phyloP scores from a whole-genome alignment of 37 sponge, comb jelly and placozoan genomes.

The Tethya wilhelma region DNA sequence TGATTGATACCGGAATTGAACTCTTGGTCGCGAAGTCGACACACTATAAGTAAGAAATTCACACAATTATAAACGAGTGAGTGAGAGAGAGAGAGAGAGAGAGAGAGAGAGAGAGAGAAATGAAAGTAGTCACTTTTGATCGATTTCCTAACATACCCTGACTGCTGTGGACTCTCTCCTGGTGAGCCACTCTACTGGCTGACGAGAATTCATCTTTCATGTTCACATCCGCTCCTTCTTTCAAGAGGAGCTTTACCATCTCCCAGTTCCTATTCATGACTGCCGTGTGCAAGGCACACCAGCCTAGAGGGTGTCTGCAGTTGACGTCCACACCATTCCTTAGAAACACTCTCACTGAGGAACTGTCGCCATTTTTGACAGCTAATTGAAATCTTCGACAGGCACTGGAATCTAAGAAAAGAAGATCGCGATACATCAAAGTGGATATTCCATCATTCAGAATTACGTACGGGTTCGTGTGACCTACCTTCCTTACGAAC shows the following conservation, averaged over 20 bases:
- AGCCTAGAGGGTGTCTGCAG: constrained; percentile 73
- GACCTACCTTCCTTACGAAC: not conserved
- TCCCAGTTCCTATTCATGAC: constrained; percentile 49
- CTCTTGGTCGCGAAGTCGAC: constrained; percentile 61
- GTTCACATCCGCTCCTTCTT: constrained; percentile 83
- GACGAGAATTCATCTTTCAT: constrained; percentile 79
- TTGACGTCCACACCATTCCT: constrained; percentile 79
- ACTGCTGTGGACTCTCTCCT: constrained; percentile 2
- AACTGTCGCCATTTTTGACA: constrained; percentile 16
- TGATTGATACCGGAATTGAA: constrained; percentile 67
- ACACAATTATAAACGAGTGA: constrained; percentile 4
- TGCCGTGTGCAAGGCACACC: constrained; percentile 84
- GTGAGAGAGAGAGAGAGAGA: not conserved
- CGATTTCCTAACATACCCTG: constrained; percentile 54
- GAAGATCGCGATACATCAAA: no score
- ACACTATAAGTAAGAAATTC: constrained; percentile 58
- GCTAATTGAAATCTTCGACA: constrained; percentile 33
- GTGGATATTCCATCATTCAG: no score
- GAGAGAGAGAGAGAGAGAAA: not conserved
- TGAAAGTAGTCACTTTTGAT: not conserved
- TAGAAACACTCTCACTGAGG: constrained; percentile 17
- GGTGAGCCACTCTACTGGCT: constrained; percentile 55
- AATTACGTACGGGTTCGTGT: no score
- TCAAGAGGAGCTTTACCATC: constrained; percentile 55
- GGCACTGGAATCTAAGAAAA: no score